Percentiles rank a stretch among this genome's conserved stretches.
Conservation (phyloP, 2,888 invertebrate species). For the Apantesis nais region DNA sequence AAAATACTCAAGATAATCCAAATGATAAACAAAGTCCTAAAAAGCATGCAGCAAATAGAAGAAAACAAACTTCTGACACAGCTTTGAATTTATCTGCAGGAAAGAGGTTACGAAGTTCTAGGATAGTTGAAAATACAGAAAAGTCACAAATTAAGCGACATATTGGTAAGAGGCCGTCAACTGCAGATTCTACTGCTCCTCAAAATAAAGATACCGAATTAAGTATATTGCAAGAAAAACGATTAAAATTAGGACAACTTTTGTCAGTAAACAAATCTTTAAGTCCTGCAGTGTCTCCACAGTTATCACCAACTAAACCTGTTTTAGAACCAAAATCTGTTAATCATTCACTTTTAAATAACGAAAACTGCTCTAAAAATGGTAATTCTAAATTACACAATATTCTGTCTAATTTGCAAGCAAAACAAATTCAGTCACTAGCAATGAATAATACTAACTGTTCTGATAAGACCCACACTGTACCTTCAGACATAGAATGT, state of each 20-base stretch:
- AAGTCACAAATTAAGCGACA: conserved; percentile 62
- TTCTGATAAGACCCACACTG: conserved; percentile 61
- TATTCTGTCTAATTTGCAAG: conserved; percentile 78
- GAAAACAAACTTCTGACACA: conserved; percentile 60
- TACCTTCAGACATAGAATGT: conserved; percentile 66
- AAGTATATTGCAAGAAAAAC: conserved; percentile 71
- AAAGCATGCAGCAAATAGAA: conserved; percentile 65
- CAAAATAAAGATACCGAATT: conserved; percentile 69
- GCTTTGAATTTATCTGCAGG: conserved; percentile 65
- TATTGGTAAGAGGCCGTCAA: conserved; percentile 65
- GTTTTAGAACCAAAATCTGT: conserved; percentile 59
- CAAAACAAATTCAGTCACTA: conserved; percentile 72
- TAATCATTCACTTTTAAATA: conserved; percentile 73
- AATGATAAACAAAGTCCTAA: conserved; percentile 66
- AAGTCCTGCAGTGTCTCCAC: conserved; percentile 62
- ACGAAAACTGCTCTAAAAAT: conserved; percentile 81
- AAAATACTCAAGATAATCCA: conserved; percentile 62
- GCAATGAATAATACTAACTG: conserved; percentile 66
- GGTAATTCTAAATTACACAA: conserved; percentile 83
- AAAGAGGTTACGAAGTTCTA: conserved; percentile 77
- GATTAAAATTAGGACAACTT: conserved; percentile 77
- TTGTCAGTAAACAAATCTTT: conserved; percentile 71
- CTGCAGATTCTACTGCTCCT: conserved; percentile 60
- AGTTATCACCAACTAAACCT: conserved; percentile 62
- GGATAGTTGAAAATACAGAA: conserved; percentile 71